These are phyloP conservation scores for Notodonta dromedarius DNA, from an alignment of 2,888 invertebrate species.

Conservation along the genomic window DNA sequence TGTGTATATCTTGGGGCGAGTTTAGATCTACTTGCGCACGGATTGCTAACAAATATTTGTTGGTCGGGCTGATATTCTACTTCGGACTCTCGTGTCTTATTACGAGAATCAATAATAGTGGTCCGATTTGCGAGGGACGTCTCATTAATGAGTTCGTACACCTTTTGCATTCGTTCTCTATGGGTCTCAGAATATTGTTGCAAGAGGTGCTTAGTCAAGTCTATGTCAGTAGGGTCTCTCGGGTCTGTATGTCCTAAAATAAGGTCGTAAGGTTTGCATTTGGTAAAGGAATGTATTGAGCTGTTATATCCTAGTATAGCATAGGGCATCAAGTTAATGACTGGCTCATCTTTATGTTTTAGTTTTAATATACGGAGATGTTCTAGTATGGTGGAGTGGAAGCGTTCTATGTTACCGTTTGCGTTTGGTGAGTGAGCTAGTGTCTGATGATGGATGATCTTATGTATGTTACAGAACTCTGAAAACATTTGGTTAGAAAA, in stretches of 20 bases:
- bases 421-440: constrained; percentile 22
- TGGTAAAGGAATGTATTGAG: constrained; percentile 30
- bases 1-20: constrained; percentile 33
- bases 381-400: too few relatives aligned
- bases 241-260: constrained; percentile 37
- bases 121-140: constrained; percentile 7
- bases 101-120: constrained; percentile 19
- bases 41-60: constrained; percentile 28
- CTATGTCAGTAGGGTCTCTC: constrained; percentile 23
- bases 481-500: constrained; percentile 18
- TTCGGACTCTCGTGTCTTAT: constrained; percentile 27
- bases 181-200: constrained; percentile 29
- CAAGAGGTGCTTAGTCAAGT: constrained; percentile 19
- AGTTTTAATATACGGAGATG: constrained; percentile 12
- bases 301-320: constrained; percentile 35
- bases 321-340: constrained; percentile 18
- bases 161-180: constrained; percentile 15
- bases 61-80: constrained; percentile 23
- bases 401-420: constrained; percentile 15
- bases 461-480: too few relatives aligned
- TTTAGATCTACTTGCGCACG: constrained; percentile 31
- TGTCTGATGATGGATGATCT: neutral
- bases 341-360: constrained; percentile 10
- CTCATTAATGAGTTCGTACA: constrained; percentile 21
- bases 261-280: constrained; percentile 35